phyloP scores from a whole-genome alignment of 2,797 vertebrate species.

The Cercopithecus diana region DNA sequence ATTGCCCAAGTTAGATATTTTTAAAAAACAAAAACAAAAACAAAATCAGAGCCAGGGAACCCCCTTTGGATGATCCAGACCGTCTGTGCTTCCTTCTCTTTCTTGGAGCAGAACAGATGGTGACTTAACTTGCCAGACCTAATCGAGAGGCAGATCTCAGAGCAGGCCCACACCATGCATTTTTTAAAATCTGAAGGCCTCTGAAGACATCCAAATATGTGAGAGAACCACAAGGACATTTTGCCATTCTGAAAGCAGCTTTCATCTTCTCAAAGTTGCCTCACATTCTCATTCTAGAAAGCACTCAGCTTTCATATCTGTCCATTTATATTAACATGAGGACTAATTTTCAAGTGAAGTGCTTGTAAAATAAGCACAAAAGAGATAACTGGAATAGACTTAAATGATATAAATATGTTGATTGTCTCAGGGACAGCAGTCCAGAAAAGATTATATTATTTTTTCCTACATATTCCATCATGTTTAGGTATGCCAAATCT shows the following conservation, averaged over 20 bases:
- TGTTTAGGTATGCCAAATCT: not conserved
- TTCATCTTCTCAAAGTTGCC: constrained; percentile 40
- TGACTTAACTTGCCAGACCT: not conserved
- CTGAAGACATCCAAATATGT: not conserved
- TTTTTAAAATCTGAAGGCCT: not conserved
- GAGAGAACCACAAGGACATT: not conserved
- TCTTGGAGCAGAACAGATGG: not conserved
- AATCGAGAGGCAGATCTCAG: not conserved
- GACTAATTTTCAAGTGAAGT: not conserved
- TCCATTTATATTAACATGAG: not conserved
- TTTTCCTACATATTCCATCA: not conserved
- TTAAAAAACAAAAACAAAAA: not conserved
- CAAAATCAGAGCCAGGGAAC: not conserved
- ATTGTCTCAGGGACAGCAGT: not conserved
- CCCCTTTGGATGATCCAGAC: not conserved
- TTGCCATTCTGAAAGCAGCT: not conserved
- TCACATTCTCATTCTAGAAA: not conserved
- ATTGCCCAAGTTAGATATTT: not conserved
- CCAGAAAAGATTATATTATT: not conserved
- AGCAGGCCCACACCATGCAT: not conserved
- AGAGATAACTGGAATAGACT: not conserved
- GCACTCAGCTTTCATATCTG: not conserved
- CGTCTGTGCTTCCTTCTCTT: not conserved
- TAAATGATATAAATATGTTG: not conserved
- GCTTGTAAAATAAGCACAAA: not conserved